Evolutionary conservation across 2,113 vertebrate species (phyloP).

Genomic region (Rana temporaria): DNA sequence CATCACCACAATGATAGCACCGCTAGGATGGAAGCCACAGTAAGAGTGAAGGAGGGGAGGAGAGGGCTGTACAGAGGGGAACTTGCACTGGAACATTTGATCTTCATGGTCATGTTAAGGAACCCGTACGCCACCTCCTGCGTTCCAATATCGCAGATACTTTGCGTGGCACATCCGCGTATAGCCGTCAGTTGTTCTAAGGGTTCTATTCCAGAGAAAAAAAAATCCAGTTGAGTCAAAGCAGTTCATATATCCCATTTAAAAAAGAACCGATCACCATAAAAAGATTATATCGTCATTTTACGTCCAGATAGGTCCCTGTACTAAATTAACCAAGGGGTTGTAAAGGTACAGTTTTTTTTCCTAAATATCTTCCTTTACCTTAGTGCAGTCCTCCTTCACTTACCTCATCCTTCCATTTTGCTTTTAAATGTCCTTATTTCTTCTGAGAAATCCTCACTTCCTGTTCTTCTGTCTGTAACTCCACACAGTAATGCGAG

Average conservation of each 20-base stretch:
- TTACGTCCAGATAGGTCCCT: too few species aligned
- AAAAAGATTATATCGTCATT: neutral
- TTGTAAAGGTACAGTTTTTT: too few species aligned
- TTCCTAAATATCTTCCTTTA: too few species aligned
- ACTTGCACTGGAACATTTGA: neutral
- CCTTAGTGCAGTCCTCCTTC: too few species aligned
- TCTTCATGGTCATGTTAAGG: neutral
- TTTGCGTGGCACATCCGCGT: conserved; percentile 37
- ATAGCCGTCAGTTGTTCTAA: neutral
- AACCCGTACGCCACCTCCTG: neutral
- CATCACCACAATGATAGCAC: too few species aligned
- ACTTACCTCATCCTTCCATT: too few species aligned
- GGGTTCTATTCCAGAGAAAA: neutral
- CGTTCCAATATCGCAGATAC: neutral
- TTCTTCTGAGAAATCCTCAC: too few species aligned
- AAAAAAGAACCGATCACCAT: too few species aligned
- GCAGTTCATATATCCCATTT: neutral
- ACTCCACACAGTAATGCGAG: too few species aligned
- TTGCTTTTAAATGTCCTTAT: too few species aligned
- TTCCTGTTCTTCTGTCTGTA: too few species aligned
- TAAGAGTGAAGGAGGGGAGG: neutral
- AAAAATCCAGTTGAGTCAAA: neutral
- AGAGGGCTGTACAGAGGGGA: neutral
- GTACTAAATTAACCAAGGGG: too few species aligned
- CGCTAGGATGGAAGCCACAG: neutral